phyloP scores from a whole-genome alignment of 2,888 invertebrate genomes.

The Dynastes tityus region DNA sequence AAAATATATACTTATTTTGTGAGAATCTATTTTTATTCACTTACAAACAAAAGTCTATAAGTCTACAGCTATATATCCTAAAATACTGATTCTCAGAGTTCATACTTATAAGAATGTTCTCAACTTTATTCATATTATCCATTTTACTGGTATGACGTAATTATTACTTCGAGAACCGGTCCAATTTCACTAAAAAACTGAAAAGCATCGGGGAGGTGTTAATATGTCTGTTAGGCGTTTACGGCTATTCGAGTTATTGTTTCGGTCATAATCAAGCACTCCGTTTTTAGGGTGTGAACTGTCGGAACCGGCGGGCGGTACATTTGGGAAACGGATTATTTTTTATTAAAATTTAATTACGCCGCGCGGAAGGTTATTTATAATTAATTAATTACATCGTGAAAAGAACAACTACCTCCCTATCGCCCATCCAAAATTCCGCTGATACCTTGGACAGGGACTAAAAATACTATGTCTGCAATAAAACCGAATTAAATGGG shows the following conservation, averaged over 20 bases:
- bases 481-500: slow-evolving; percentile 44
- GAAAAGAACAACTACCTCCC: background rate
- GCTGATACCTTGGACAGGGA: slow-evolving; percentile 20
- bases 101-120: no score
- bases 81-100: no score
- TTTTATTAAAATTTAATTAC: slow-evolving; percentile 42
- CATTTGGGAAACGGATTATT: slow-evolving; percentile 31
- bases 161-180: background rate
- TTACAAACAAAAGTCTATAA: no score
- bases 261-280: slow-evolving; percentile 13
- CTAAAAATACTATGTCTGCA: slow-evolving; percentile 38
- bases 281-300: slow-evolving; percentile 11
- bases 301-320: background rate
- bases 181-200: background rate
- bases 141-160: background rate
- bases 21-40: no score
- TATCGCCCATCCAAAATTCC: slow-evolving; percentile 3
- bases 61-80: no score
- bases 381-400: slow-evolving; percentile 36
- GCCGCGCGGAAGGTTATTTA: slow-evolving; percentile 22
- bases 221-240: background rate
- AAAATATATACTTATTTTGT: no score
- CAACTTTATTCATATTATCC: no score
- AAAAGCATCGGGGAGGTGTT: background rate
- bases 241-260: slow-evolving; percentile 5